Evolutionary conservation across 1,140 invertebrate species (phyloP).

Genomic region (Arion vulgaris): DNA sequence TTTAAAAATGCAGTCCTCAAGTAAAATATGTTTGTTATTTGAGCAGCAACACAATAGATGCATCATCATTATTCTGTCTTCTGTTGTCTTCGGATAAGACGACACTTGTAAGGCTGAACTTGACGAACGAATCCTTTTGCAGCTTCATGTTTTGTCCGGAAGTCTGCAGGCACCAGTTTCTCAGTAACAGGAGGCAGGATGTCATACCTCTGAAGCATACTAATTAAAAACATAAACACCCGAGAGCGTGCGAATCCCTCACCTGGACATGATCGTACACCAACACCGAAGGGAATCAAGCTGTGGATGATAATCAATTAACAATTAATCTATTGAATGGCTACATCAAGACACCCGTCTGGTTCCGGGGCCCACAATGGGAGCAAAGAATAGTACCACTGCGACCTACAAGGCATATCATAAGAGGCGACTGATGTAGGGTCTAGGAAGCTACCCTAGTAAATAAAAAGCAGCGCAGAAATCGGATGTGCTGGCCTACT

Average conservation of each 20-base stretch:
- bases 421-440: too few relatives aligned
- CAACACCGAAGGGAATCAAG: constrained; percentile 47
- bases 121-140: constrained; percentile 1
- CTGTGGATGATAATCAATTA: constrained; percentile 31
- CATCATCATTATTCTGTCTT: not conserved
- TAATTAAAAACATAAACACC: constrained; percentile 54
- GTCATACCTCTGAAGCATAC: constrained; percentile 59
- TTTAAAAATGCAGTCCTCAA: too few relatives aligned
- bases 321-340: not conserved
- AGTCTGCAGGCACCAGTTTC: constrained; percentile 23
- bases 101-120: constrained; percentile 7
- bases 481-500: too few relatives aligned
- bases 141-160: not conserved
- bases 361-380: too few relatives aligned
- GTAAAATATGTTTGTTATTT: too few relatives aligned
- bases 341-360: not conserved
- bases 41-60: too few relatives aligned
- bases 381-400: too few relatives aligned
- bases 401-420: too few relatives aligned
- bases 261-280: constrained; percentile 56
- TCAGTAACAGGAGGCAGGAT: constrained; percentile 37
- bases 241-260: constrained; percentile 54
- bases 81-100: not conserved
- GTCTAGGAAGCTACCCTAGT: too few relatives aligned
- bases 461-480: too few relatives aligned